These are phyloP conservation scores for Orthonyx spaldingii DNA, from an alignment of 2,113 vertebrate genomes.

Conservation along the genomic window DNA sequence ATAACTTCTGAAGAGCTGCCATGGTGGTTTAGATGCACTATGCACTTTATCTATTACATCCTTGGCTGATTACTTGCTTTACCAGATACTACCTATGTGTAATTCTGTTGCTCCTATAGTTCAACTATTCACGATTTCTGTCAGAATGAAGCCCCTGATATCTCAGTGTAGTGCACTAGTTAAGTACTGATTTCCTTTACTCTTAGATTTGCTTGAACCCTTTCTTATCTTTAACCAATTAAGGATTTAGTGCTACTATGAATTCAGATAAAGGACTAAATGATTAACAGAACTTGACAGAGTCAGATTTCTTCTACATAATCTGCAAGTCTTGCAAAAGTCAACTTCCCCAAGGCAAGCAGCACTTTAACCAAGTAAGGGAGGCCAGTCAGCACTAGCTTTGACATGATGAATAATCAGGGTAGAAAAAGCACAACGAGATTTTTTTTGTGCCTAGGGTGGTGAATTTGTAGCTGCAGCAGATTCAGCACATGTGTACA, in stretches of 20 bases:
- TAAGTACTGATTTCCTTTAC: background rate
- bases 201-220: background rate
- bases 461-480: background rate
- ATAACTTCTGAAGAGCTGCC: background rate
- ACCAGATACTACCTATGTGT: background rate
- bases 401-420: background rate
- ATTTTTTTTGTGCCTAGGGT: background rate
- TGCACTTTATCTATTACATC: background rate
- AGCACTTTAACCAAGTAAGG: background rate
- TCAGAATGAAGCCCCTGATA: background rate
- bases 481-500: background rate
- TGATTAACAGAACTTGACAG: conserved; percentile 1
- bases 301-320: background rate
- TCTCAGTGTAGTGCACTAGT: background rate
- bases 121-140: background rate
- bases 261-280: conserved; percentile 25
- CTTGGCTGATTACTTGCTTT: background rate
- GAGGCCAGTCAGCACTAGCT: conserved; percentile 3
- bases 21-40: background rate
- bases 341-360: background rate
- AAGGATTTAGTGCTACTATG: background rate
- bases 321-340: conserved; percentile 25
- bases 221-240: background rate
- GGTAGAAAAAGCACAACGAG: background rate
- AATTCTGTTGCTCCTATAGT: background rate